Evolutionary conservation across 2,888 invertebrate genomes (phyloP).

Genomic region (Smittia sp.): DNA sequence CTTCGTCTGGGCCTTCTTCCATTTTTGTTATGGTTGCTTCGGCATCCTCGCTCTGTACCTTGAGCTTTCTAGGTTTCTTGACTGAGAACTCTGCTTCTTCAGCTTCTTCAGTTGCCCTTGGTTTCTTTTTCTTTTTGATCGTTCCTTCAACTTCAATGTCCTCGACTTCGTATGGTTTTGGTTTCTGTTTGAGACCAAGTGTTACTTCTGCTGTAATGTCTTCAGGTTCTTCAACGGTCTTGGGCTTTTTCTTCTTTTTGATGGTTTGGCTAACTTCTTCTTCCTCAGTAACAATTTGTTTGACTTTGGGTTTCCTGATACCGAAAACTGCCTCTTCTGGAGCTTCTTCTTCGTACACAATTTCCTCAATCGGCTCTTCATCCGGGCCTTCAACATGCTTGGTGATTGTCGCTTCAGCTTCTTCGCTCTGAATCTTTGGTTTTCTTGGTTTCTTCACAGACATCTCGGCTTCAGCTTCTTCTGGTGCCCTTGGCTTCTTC

Average conservation of each 20-base stretch:
- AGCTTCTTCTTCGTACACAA: conserved; percentile 46
- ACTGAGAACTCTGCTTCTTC: conserved; percentile 44
- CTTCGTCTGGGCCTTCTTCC: conserved; percentile 45
- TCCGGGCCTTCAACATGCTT: conserved; percentile 45
- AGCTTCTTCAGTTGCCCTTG: conserved; percentile 43
- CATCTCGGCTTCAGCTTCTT: conserved; percentile 44
- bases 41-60: conserved; percentile 47
- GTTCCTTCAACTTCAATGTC: conserved; percentile 47
- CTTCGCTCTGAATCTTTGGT: conserved; percentile 46
- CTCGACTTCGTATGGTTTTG: conserved; percentile 47
- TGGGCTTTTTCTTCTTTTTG: conserved; percentile 46
- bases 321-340: conserved; percentile 46
- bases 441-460: conserved; percentile 49
- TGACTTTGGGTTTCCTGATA: conserved; percentile 46
- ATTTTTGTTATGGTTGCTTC: conserved; percentile 47
- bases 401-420: conserved; percentile 48
- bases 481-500: conserved; percentile 45
- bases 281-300: conserved; percentile 47
- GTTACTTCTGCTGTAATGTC: conserved; percentile 48
- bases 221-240: conserved; percentile 47
- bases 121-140: conserved; percentile 45
- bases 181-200: conserved; percentile 45
- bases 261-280: conserved; percentile 46
- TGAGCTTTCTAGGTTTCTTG: conserved; percentile 49
- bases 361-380: conserved; percentile 43